A percentile compares a stretch with the other conserved stretches of the same genome.
phyloP scores from a whole-genome alignment of 2,797 vertebrate genomes.

The Enteromius anoplus region DNA sequence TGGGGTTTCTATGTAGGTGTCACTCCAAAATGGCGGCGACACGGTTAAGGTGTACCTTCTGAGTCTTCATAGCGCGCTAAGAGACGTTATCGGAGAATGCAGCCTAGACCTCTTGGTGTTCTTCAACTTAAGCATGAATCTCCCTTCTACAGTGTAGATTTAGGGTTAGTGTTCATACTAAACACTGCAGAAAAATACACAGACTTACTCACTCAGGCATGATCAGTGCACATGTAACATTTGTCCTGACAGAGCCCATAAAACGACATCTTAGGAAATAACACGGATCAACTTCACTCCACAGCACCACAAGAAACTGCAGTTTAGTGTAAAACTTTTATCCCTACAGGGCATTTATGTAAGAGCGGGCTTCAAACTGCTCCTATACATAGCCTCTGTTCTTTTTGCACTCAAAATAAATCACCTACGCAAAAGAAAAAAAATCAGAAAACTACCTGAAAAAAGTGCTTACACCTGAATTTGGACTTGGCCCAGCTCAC shows the following conservation, averaged over 20 bases:
- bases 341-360: conserved; percentile 45
- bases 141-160: background rate
- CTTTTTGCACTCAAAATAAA: conserved; percentile 43
- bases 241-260: background rate
- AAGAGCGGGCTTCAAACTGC: conserved; percentile 7
- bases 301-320: conserved; percentile 4
- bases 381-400: conserved; percentile 30
- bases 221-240: background rate
- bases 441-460: conserved; percentile 37
- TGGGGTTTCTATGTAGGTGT: too few relatives aligned
- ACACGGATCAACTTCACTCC: background rate
- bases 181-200: background rate
- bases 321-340: conserved; percentile 33
- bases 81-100: too few relatives aligned
- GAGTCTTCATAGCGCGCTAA: too few relatives aligned
- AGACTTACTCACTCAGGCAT: background rate
- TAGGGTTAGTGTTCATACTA: background rate
- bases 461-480: conserved; percentile 43
- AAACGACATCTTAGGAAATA: background rate
- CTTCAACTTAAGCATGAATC: background rate
- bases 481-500: conserved; percentile 42
- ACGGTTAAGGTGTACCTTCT: too few relatives aligned
- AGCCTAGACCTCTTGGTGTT: background rate
- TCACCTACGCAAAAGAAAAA: conserved; percentile 43
- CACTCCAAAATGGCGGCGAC: too few relatives aligned